Evolutionary conservation across 92 coral and sea anemone species (phyloP).

Genomic region (Palythoa heliodiscus): DNA sequence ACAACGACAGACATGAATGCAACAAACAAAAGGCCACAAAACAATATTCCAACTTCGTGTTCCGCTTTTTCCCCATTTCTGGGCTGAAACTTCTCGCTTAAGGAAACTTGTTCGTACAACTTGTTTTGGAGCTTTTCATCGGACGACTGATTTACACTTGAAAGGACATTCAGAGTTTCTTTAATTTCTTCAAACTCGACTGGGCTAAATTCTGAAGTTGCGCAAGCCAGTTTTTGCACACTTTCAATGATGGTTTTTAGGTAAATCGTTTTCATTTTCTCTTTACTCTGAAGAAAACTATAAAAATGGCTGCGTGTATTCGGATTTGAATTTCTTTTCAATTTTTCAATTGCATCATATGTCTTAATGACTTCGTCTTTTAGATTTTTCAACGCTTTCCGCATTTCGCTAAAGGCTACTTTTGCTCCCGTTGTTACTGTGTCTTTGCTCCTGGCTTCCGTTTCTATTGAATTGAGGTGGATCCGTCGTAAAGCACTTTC

Average conservation of each 20-base stretch:
- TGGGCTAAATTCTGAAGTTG: neutral
- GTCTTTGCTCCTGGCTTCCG: neutral
- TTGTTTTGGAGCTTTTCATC: neutral
- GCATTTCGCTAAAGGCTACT: neutral
- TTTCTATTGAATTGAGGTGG: neutral
- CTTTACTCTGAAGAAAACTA: neutral
- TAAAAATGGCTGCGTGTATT: neutral
- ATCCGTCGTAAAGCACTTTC: neutral
- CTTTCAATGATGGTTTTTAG: neutral
- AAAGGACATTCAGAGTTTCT: neutral
- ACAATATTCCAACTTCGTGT: constrained; percentile 14
- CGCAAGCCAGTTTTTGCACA: neutral
- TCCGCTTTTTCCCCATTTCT: neutral
- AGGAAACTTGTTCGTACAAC: neutral
- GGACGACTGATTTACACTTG: no score
- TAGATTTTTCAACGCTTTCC: neutral
- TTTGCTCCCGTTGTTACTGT: neutral
- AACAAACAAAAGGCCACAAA: constrained; percentile 16
- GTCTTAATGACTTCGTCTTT: constrained; percentile 1
- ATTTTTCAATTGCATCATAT: neutral
- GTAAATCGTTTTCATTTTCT: neutral
- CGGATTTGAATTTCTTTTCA: neutral
- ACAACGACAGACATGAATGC: constrained; percentile 22
- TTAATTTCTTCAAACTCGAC: constrained; percentile 19
- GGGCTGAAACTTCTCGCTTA: neutral